These are phyloP conservation scores for Ammospiza maritima DNA, from an alignment of 2,797 vertebrate species.

Conservation along the genomic window DNA sequence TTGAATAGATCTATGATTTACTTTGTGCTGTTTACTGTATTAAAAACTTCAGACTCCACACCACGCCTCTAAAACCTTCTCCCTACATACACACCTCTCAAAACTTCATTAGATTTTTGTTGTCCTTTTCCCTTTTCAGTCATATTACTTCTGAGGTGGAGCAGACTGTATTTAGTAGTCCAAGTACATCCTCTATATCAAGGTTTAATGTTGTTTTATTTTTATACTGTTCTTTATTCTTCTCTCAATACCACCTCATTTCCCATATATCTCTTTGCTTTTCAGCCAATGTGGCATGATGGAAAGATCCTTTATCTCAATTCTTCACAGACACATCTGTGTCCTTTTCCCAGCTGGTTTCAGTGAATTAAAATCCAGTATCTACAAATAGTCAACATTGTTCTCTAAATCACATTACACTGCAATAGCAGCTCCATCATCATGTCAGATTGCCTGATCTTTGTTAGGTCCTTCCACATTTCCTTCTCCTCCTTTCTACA, in stretches of 20 bases:
- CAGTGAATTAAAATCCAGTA: background rate
- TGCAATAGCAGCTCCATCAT: background rate
- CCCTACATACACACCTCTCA: background rate
- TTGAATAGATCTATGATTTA: background rate
- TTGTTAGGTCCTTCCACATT: background rate
- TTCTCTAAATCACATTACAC: background rate
- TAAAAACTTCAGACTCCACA: background rate
- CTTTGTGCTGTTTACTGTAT: background rate
- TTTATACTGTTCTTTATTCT: background rate
- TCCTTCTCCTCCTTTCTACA: conserved; percentile 5
- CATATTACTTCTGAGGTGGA: background rate
- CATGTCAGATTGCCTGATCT: background rate
- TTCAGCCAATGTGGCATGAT: background rate
- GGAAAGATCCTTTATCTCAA: background rate
- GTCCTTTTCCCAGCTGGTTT: background rate
- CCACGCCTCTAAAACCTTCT: background rate
- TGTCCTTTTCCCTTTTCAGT: background rate
- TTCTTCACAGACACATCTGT: background rate
- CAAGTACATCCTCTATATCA: background rate
- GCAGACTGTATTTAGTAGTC: background rate
- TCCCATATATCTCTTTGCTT: background rate
- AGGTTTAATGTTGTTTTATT: background rate
- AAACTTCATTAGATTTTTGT: background rate
- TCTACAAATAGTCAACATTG: background rate
- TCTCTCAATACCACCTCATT: background rate